phyloP scores from a whole-genome alignment of 2,888 invertebrate species.

The Deilephila porcellus region DNA sequence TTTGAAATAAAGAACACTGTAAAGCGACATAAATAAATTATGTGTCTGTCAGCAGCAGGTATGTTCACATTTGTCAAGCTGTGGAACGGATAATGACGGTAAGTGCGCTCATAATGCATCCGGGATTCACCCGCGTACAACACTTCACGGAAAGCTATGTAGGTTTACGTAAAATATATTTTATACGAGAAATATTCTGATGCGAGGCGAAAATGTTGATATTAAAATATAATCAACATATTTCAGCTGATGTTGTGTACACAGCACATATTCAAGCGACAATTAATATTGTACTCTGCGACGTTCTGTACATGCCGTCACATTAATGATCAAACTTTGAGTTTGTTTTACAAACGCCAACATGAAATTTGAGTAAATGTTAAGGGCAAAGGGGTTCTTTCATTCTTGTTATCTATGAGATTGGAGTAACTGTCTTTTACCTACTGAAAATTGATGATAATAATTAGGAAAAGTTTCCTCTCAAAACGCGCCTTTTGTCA shows the following conservation, averaged over 20 bases:
- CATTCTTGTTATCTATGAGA: neutral
- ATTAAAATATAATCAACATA: neutral
- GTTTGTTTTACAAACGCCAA: neutral
- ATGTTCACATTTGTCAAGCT: neutral
- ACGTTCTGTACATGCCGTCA: neutral
- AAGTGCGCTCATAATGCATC: constrained; percentile 16
- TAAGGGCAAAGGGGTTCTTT: constrained; percentile 5
- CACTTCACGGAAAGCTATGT: neutral
- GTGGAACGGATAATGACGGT: constrained; percentile 5
- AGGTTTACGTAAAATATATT: constrained; percentile 8
- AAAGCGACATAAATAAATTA: neutral
- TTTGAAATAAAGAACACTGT: neutral
- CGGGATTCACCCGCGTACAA: neutral
- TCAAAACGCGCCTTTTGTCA: neutral
- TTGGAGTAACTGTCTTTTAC: neutral
- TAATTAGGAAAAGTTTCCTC: neutral
- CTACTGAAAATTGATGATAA: constrained; percentile 1
- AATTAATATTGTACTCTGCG: neutral
- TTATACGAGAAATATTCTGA: neutral
- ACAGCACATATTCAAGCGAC: neutral
- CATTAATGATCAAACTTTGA: constrained; percentile 8
- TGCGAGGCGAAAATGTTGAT: neutral
- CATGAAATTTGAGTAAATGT: neutral
- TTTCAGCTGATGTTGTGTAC: neutral
- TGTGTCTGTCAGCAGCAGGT: neutral